phyloP scores from a whole-genome alignment of 2,113 vertebrate species.

The Prietella phreatophila region DNA sequence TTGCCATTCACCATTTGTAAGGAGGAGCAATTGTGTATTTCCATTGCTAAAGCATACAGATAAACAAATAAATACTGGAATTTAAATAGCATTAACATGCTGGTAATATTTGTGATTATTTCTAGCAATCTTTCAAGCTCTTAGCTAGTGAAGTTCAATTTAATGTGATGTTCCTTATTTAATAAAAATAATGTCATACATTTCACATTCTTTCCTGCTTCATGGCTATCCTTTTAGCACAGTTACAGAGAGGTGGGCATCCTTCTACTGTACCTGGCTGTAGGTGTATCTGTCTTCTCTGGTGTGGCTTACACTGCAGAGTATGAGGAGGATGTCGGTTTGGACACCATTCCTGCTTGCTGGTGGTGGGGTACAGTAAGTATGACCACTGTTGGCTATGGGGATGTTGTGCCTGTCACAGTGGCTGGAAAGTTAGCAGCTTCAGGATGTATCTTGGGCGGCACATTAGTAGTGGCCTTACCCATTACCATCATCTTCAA shows the following conservation, averaged over 20 bases:
- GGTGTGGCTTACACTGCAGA: slow-evolving; percentile 92
- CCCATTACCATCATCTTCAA: slow-evolving; percentile 99
- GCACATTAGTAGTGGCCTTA: slow-evolving; percentile 91
- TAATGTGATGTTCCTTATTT: slow-evolving; percentile 3
- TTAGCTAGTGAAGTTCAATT: not conserved
- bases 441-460: slow-evolving; percentile 91
- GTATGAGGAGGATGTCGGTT: slow-evolving; percentile 87
- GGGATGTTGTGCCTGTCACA: slow-evolving; percentile 90
- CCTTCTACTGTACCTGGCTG: slow-evolving; percentile 90
- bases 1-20: not conserved
- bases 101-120: not conserved
- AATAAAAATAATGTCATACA: not conserved
- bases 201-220: slow-evolving; percentile 2
- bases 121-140: not conserved
- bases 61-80: not conserved
- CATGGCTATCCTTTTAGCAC: slow-evolving; percentile 79
- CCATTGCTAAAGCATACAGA: not conserved
- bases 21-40: not conserved
- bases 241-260: slow-evolving; percentile 96
- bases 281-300: slow-evolving; percentile 93
- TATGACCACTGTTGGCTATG: slow-evolving; percentile 98
- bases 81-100: not conserved
- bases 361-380: slow-evolving; percentile 99
- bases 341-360: slow-evolving; percentile 95
- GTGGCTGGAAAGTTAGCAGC: slow-evolving; percentile 91